These are phyloP conservation scores for Phylloscopus trochilus DNA, from an alignment of 2,113 vertebrate species.

Conservation along the genomic window DNA sequence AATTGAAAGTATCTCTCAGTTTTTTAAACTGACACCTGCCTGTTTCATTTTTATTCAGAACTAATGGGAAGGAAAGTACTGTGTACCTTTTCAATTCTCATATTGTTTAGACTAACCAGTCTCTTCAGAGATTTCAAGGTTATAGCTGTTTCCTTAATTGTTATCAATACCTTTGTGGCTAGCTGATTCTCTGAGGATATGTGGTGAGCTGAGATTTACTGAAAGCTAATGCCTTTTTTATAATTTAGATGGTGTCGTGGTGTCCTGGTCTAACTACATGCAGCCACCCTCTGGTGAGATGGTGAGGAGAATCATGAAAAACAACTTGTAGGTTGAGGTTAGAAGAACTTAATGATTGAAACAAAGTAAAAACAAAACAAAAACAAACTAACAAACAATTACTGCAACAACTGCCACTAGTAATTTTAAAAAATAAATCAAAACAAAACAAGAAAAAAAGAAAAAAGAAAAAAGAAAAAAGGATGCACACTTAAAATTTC, in stretches of 20 bases:
- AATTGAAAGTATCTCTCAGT: neutral
- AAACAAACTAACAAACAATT: neutral
- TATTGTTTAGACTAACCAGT: neutral
- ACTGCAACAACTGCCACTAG: neutral
- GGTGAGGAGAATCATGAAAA: fast-evolving
- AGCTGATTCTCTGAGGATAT: neutral
- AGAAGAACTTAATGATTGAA: neutral
- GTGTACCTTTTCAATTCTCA: neutral
- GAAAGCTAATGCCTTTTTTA: neutral
- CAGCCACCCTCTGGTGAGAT: neutral
- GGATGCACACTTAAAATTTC: neutral
- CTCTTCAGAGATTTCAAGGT: neutral
- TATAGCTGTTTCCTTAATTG: neutral
- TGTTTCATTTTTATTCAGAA: neutral
- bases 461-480: neutral
- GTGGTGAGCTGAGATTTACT: neutral
- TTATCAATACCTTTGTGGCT: neutral
- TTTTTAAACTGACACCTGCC: neutral
- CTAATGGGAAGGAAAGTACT: neutral
- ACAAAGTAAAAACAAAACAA: no score
- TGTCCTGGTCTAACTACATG: neutral
- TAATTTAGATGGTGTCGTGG: neutral
- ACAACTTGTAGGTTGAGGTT: fast-evolving
- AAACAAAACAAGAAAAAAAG: neutral
- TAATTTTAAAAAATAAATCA: neutral